Percentiles rank a stretch among this genome's conserved stretches.
Evolutionary conservation across 2,797 vertebrate species (phyloP).

Genomic region (Anas flavirostris): DNA sequence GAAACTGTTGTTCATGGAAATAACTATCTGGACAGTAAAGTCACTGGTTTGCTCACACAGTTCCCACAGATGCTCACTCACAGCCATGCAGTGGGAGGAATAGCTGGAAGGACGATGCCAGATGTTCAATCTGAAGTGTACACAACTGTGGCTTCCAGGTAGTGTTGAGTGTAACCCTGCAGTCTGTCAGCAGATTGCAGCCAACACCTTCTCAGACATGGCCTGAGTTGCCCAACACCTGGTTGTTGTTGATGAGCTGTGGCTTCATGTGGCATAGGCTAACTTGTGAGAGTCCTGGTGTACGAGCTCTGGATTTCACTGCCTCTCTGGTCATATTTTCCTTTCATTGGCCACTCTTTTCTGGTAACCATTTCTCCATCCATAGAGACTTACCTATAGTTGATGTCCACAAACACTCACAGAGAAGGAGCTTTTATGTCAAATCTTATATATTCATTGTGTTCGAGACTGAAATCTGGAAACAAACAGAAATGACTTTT

Average conservation of each 20-base stretch:
- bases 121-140: neutral
- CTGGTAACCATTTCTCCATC: neutral
- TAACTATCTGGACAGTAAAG: neutral
- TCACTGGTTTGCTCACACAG: neutral
- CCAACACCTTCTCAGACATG: neutral
- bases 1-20: neutral
- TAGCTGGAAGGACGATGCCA: neutral
- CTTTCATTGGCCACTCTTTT: neutral
- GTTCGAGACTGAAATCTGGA: neutral
- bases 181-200: neutral
- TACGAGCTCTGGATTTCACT: neutral
- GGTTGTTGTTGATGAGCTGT: neutral
- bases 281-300: fast-evolving
- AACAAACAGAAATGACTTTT: neutral
- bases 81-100: neutral
- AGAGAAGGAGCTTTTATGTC: neutral
- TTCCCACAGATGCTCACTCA: neutral
- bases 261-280: fast-evolving
- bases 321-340: neutral
- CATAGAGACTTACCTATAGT: neutral
- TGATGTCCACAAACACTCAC: fast-evolving
- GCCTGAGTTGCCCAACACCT: neutral
- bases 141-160: neutral
- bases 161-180: neutral
- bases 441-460: neutral